Base-by-base conservation (phyloP, 1,140 invertebrate genomes). In the Arctopsyche grandis region DNA sequence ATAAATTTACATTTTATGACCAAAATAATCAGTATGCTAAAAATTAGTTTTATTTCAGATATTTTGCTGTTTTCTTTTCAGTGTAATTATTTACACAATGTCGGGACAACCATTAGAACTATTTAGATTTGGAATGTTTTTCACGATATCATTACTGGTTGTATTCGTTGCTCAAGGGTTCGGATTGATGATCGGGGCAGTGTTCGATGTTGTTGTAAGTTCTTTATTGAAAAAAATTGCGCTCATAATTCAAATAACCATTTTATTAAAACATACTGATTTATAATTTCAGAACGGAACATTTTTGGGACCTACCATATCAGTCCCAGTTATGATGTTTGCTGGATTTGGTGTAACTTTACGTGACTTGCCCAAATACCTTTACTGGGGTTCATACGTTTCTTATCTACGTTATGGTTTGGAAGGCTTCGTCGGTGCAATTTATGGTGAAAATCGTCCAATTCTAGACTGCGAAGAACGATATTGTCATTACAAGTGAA, bases 101-200 rank as follows among this genome's bases (percentile, higher is more conserved):
- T 97, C 95, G 0, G 91, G 91, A 9, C 96, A 98, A 86, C 96
- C 96, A 0, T 85, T 92, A 83, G 95, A 96, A 80, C 86, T 91
- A 26, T 84, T 89, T 9, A 89, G 96, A 44, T 97, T 98, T 84
- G 85, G 86, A 10, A 95, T 97, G 92, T 98, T 97, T 86, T 91
- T 96, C 79, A 86, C 90, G 0, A 93, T 96, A 21, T 94, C 94
- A 73, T 85, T 96, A 19, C 89, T 96, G 77, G 92, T 94, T 0
- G 92, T 94, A n/a, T 93, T 97, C 46, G 94, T 97, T 0, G 94
- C 95, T 5, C 96, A 98, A 88, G 96, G 95, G 82, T 91, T 97
- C 78, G 97, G 96, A 0, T 89, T 98, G 0, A 92, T 96, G 86
- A 93, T 98, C 82, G 96, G 96, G 21, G 94, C 96, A 7, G 92